Evolutionary conservation across 2,888 invertebrate species (phyloP).

Genomic region (Sarcophaga subvicina): DNA sequence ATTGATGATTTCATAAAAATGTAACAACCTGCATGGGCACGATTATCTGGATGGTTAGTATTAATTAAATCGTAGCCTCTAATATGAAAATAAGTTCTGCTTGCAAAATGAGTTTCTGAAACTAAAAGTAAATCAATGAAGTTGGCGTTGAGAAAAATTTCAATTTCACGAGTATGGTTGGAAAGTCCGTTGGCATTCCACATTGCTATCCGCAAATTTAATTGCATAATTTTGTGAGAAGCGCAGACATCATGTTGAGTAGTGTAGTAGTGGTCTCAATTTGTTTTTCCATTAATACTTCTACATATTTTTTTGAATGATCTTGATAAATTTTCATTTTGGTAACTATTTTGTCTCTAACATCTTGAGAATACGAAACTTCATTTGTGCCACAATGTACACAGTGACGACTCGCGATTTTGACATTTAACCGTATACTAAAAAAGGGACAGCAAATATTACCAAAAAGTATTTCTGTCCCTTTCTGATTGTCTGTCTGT

Average conservation of each 20-base stretch:
- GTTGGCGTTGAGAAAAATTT: no score
- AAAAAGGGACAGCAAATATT: no score
- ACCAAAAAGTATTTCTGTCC: no score
- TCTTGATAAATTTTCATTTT: conserved; percentile 7
- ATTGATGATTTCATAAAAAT: conserved; percentile 2
- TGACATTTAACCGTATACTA: no score
- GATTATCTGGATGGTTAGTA: conserved; percentile 7
- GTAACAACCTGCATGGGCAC: conserved; percentile 25
- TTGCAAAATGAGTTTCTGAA: conserved; percentile 40
- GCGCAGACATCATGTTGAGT: neutral
- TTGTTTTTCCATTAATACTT: conserved; percentile 4
- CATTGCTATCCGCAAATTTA: no score
- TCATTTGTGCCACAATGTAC: neutral
- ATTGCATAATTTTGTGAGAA: neutral
- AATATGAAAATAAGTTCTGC: no score
- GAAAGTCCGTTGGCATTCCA: conserved; percentile 4
- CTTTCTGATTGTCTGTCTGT: no score
- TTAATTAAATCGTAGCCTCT: no score
- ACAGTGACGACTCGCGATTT: no score
- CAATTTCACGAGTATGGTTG: conserved; percentile 37
- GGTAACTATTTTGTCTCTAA: neutral
- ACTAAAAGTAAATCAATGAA: conserved; percentile 10
- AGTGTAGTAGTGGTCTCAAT: neutral
- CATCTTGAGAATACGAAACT: conserved; percentile 25
- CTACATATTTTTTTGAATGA: conserved; percentile 17